Base-by-base conservation (phyloP, 2,888 invertebrate genomes). In the Magallana nippona region DNA sequence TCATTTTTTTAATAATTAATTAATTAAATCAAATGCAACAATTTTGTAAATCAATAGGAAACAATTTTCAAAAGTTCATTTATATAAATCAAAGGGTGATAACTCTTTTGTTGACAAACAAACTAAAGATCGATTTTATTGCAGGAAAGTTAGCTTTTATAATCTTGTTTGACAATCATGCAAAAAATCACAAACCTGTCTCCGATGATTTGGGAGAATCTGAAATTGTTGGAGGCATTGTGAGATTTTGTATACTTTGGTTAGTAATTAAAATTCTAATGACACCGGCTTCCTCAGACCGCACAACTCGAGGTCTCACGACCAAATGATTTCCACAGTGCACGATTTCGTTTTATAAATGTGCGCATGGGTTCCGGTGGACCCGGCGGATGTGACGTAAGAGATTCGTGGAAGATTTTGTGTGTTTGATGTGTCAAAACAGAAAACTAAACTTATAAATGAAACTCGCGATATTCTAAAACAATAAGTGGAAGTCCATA, bases 401-500 rank as follows among this genome's bases (percentile, higher is more conserved):
- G 62, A 87, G 88, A 84, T 84, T 88, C 88, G 88, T 88, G 88
- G 88, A 87, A 85, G 81, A 63, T 78, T n/a, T 27, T 27, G 19
- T 82, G 55, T 63, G 62, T 32, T 79, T 60, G 60, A 60, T 71
- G 71, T 71, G 71, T 71, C 71, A 71, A 71, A 71, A 71, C 71
- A 71, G 27, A 27, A 27, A 71, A 27, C 3, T 60, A 60, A 17
- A 60, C n/a, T 17, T 71, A 22, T 13, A 15, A 10, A 71, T 71
- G 71, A 71, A 5, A 27, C 22, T 71, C 3, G 15, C 15, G 22
- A 27, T 27, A 63, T 5, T 15, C 32, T 71, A 71, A 27, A 15
- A 71, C 22, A 71, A 15, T 71, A 71, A 27, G 71, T 71, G 22
- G 13, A 71, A 71, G 22, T 27, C 15, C 71, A 15, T 22, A 15